Conservation (phyloP, 2,113 vertebrate genomes). For the Isurus oxyrinchus region DNA sequence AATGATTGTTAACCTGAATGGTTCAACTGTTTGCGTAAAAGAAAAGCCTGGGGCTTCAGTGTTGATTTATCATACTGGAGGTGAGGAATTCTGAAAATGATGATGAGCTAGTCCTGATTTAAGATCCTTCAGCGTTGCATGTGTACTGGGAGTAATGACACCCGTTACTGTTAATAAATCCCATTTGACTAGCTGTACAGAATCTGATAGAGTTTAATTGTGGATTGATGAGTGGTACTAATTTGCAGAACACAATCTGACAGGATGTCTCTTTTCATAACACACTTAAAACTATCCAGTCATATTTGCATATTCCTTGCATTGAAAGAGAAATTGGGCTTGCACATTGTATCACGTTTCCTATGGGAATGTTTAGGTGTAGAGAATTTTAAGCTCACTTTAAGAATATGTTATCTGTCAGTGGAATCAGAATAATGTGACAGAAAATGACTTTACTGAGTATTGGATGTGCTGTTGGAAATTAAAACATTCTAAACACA, state of each 20-base stretch:
- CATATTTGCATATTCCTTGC: not conserved
- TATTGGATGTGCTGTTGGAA: not conserved
- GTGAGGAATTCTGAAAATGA: not conserved
- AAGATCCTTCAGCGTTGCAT: not conserved
- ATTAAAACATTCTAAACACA: not conserved
- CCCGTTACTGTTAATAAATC: not conserved
- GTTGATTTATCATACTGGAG: not conserved
- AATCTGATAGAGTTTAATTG: not conserved
- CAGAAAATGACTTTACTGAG: not conserved
- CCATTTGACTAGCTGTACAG: not conserved
- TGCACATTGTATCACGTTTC: not conserved
- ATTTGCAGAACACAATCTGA: not conserved
- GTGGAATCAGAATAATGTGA: not conserved
- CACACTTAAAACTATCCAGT: not conserved
- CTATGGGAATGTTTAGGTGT: not conserved
- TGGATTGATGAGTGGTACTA: not conserved
- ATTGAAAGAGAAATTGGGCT: conserved; percentile 10
- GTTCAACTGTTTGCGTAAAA: not conserved
- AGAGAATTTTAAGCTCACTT: not conserved
- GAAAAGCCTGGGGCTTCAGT: not conserved
- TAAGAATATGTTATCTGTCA: not conserved
- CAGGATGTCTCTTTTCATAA: not conserved
- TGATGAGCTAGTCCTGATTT: not conserved
- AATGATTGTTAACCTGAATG: not conserved
- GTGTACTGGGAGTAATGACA: not conserved